Percentiles rank a stretch among this genome's conserved stretches.
Conservation (phyloP, 2,113 vertebrate species). For the Pelmatolapia mariae region DNA sequence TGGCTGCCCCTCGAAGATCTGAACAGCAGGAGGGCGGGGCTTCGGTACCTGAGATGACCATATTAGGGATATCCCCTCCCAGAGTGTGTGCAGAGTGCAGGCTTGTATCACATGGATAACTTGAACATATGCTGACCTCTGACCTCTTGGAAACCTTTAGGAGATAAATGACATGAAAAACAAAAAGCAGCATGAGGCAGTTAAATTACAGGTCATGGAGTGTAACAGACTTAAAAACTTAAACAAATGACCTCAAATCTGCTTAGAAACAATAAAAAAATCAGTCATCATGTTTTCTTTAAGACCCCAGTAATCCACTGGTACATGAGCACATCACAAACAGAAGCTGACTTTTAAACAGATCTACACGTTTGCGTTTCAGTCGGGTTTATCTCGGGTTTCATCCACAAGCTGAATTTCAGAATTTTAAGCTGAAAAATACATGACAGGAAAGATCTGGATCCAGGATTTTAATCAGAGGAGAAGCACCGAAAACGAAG, state of each 20-base stretch:
- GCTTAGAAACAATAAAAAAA: not conserved
- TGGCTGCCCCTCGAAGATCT: not conserved
- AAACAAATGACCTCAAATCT: not conserved
- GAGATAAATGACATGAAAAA: not conserved
- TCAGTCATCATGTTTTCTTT: fast-evolving
- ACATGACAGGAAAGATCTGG: not conserved
- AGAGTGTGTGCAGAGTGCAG: not conserved
- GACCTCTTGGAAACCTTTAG: not conserved
- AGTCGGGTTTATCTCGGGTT: not conserved
- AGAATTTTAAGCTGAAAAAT: not conserved
- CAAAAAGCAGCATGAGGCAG: not conserved
- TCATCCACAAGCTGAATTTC: not conserved
- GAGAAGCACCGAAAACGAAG: not conserved
- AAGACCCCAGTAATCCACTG: not conserved
- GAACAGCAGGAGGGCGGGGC: not conserved
- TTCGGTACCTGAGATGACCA: not conserved
- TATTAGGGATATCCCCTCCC: not conserved
- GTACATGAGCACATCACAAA: fast-evolving
- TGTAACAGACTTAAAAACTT: fast-evolving
- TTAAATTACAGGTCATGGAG: not conserved
- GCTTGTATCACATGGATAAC: not conserved
- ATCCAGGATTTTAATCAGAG: not conserved
- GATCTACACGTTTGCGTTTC: not conserved
- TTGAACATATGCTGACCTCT: not conserved
- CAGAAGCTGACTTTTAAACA: fast-evolving